Evolutionary conservation across 2,797 vertebrate species (phyloP).

Genomic region (Adelosebastes latens): DNA sequence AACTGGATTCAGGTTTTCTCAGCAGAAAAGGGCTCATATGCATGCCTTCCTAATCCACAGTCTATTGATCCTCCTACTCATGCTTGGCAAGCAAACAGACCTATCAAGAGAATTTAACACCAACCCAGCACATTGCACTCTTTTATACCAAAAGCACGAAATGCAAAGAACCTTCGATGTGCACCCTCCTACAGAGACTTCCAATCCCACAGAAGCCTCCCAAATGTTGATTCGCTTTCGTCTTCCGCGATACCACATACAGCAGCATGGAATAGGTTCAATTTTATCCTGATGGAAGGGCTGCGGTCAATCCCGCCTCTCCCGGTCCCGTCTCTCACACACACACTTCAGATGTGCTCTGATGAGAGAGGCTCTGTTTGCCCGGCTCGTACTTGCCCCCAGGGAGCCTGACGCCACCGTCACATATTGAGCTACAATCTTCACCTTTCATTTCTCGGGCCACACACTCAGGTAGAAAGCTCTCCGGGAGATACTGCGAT

Average conservation of each 20-base stretch:
- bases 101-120: conserved; percentile 71
- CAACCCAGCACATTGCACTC: conserved; percentile 54
- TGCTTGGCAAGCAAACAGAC: conserved; percentile 69
- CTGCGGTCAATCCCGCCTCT: conserved; percentile 51
- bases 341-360: conserved; percentile 67
- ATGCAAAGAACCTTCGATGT: conserved; percentile 50
- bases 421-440: conserved; percentile 75
- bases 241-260: conserved; percentile 32
- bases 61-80: conserved; percentile 76
- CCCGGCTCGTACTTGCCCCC: conserved; percentile 62
- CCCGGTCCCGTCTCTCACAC: conserved; percentile 38
- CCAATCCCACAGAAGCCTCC: conserved; percentile 53
- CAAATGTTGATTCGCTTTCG: conserved; percentile 50
- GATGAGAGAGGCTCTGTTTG: conserved; percentile 75
- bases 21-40: conserved; percentile 61
- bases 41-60: conserved; percentile 66
- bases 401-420: conserved; percentile 54
- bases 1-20: conserved; percentile 56
- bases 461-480: conserved; percentile 76
- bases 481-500: conserved; percentile 76
- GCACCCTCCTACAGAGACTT: conserved; percentile 61
- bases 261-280: conserved; percentile 56
- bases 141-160: conserved; percentile 58
- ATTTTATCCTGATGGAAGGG: conserved; percentile 71
- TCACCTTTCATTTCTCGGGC: conserved; percentile 77